Conservation (phyloP, 2,113 vertebrate species). For the Xerus inauris region DNA sequence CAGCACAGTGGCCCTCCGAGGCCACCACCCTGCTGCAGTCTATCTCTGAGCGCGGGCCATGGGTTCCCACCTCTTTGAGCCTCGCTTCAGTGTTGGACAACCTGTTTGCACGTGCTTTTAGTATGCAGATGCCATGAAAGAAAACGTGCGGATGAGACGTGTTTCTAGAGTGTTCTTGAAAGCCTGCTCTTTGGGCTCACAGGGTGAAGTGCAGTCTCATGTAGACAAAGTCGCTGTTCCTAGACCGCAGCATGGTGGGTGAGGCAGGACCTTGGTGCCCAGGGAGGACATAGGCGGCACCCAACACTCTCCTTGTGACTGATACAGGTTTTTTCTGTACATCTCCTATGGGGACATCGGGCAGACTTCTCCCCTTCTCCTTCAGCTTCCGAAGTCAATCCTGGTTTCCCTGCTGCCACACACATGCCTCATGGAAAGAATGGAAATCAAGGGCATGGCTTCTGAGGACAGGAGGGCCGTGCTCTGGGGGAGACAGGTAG, state of each 20-base stretch:
- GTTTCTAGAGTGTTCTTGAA: not conserved
- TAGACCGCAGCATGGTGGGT: no score
- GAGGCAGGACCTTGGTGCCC: no score
- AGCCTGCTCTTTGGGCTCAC: not conserved
- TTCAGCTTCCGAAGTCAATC: no score
- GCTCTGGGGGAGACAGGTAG: no score
- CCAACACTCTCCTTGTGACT: not conserved
- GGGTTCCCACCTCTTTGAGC: not conserved
- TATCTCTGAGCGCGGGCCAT: not conserved
- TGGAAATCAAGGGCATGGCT: not conserved
- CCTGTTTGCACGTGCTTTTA: rapidly evolving
- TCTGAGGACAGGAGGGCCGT: not conserved
- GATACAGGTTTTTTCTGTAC: not conserved
- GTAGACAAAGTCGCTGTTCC: not conserved
- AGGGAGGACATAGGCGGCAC: no score
- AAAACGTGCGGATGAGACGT: not conserved
- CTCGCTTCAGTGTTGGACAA: not conserved
- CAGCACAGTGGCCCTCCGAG: no score
- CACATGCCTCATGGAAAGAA: no score
- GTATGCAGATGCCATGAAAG: not conserved
- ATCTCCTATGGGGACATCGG: not conserved
- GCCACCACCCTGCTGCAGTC: rapidly evolving
- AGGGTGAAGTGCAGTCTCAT: rapidly evolving
- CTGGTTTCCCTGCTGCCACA: no score
- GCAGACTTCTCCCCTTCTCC: no score